phyloP scores from a whole-genome alignment of 2,888 invertebrate genomes.

The Norana najaformis region DNA sequence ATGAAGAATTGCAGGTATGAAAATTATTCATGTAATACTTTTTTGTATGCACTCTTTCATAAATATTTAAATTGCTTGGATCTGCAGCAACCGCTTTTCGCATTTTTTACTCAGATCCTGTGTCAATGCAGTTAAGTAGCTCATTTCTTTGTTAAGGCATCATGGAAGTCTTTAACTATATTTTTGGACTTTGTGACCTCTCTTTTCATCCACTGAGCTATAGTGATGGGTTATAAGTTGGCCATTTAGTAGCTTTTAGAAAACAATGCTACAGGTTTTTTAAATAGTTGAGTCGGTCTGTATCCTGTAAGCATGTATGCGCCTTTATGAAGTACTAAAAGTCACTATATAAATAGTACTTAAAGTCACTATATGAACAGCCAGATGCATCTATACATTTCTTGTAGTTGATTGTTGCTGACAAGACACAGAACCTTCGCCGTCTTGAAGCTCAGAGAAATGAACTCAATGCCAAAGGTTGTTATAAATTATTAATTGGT shows the following conservation, averaged over 20 bases:
- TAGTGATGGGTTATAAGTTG: not conserved
- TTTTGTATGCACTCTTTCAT: slow-evolving; percentile 20
- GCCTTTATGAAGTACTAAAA: too few species aligned
- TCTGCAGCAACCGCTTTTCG: not conserved
- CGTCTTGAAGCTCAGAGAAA: slow-evolving; percentile 96
- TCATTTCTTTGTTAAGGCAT: too few species aligned
- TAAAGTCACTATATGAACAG: too few species aligned
- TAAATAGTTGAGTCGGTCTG: too few species aligned
- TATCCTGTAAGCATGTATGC: too few species aligned
- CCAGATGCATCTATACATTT: not conserved
- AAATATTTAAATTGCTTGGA: not conserved
- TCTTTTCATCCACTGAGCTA: not conserved
- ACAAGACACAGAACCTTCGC: slow-evolving; percentile 93
- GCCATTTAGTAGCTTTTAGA: too few species aligned
- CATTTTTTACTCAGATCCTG: not conserved
- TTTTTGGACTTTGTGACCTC: not conserved
- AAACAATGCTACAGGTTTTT: too few species aligned
- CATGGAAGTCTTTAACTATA: not conserved
- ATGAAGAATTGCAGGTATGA: slow-evolving; percentile 84
- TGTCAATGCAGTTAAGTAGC: too few species aligned
- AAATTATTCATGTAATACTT: not conserved
- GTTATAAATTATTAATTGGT: not conserved
- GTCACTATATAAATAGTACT: too few species aligned
- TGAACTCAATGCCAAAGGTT: slow-evolving; percentile 96
- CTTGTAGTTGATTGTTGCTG: slow-evolving; percentile 80